phyloP scores from a whole-genome alignment of 2,113 vertebrate species.

The Triplophysa tibetana region DNA sequence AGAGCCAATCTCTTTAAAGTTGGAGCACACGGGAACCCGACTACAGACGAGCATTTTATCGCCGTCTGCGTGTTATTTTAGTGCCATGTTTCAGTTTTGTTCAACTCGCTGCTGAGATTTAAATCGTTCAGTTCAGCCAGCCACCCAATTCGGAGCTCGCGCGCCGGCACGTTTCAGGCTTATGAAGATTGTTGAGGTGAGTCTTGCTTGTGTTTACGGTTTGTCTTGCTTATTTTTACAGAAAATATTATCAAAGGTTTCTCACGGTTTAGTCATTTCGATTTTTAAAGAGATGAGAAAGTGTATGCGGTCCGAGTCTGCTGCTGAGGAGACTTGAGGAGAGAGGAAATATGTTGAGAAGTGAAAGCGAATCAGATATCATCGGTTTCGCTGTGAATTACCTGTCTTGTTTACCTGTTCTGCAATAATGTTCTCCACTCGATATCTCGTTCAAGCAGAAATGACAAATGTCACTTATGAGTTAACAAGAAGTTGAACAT shows the following conservation, averaged over 20 bases:
- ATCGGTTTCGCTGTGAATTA: background rate
- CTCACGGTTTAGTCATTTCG: background rate
- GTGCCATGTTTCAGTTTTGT: constrained; percentile 30
- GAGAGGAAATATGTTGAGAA: background rate
- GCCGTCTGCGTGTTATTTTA: background rate
- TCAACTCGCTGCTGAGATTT: constrained; percentile 11
- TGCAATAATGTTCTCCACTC: background rate
- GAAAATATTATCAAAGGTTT: background rate
- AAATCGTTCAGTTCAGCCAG: constrained; percentile 19
- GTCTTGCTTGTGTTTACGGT: background rate
- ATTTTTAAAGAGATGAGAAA: constrained; percentile 1
- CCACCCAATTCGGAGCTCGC: constrained; percentile 1
- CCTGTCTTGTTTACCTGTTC: background rate
- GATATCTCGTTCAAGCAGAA: background rate
- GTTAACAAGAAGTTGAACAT: background rate
- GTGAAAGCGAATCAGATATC: background rate
- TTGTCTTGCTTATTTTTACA: background rate
- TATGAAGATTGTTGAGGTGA: constrained; percentile 54
- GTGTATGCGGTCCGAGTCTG: background rate
- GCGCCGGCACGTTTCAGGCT: constrained; percentile 26
- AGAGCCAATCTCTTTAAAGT: constrained; percentile 12
- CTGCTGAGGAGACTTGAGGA: background rate
- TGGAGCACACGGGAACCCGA: constrained; percentile 5
- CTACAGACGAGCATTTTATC: background rate
- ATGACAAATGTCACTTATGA: background rate